These are phyloP conservation scores for Pristis pectinata DNA, from an alignment of 2,797 vertebrate species.

Conservation along the genomic window DNA sequence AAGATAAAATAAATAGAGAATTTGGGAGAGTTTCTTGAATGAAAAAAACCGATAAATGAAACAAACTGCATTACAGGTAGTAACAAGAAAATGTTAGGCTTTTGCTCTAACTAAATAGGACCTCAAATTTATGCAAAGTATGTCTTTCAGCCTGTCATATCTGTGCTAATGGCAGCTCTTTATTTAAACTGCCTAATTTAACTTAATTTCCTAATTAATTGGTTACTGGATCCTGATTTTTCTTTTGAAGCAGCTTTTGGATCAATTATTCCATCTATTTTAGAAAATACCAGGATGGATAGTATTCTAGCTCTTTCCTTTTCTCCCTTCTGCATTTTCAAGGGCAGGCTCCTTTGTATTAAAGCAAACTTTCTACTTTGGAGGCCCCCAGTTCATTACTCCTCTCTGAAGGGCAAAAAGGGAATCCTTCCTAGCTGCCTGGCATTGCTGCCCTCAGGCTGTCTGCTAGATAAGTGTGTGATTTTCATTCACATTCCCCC, in stretches of 20 bases:
- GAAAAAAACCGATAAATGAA: background rate
- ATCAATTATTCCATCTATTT: background rate
- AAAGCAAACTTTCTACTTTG: background rate
- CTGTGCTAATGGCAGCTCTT: background rate
- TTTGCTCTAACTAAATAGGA: background rate
- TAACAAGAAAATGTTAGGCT: background rate
- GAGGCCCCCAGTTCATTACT: background rate
- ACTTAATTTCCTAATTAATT: background rate
- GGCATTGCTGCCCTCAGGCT: background rate
- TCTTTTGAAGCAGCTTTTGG: background rate
- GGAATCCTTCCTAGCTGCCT: background rate
- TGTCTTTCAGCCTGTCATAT: background rate
- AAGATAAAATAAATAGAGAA: background rate
- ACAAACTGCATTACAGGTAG: background rate
- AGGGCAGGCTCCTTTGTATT: too few relatives aligned
- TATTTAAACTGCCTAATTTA: background rate
- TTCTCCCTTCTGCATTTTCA: background rate
- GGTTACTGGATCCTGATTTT: background rate
- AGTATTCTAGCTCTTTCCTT: background rate
- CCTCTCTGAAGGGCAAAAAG: background rate
- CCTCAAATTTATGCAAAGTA: background rate
- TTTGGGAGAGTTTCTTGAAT: background rate
- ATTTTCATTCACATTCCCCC: too few relatives aligned
- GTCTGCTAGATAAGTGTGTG: background rate
- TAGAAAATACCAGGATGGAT: background rate